Evolutionary conservation across 2,888 invertebrate genomes (phyloP), one percentile per base, ranked within the genome.

Genomic region (Yponomeuta malinellus): DNA sequence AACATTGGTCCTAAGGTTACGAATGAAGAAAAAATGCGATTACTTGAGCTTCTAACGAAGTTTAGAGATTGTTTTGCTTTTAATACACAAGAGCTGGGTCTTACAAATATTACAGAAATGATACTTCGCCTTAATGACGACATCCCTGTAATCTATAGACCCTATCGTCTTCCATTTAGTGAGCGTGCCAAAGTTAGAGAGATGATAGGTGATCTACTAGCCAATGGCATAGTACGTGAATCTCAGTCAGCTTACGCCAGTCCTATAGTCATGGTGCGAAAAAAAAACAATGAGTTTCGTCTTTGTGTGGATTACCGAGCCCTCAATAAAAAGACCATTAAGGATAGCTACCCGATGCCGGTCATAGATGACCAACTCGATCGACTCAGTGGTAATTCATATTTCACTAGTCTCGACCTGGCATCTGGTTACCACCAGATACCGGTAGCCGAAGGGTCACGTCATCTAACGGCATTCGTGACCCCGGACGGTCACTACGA

Each of bases 351-450:
- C 70, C 76, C 78, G 15, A 59, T 78, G 23, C 78, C 77, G 0
- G 23, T 78, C 31, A 76, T 79, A 9, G 77, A 81, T 23, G 80
- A 81, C 65, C 78, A 77, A 43, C 67, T 81, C 1, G 79, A 82
- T 70, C 63, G 72, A n/a, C 71, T 78, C 2, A 73, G 74, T 29
- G 73, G 73, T 0, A 76, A 76, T 1, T 76, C 69, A 31, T 73
- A 75, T 48, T 79, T 78, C 71, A 77, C 73, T 15, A 76, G 75
- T 29, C 73, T 78, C 8, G 76, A 76, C 69, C 63, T 79, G 2
- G 73, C 73, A 37, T 77, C 78, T 69, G 77, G 78, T 0, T 79
- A 78, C 73, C 79, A 79, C 52, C 79, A 81, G 70, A 78, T 81
- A 2, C 71, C 72, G 8, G 71, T 81, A 2, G 73, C 75, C 15